Evolutionary conservation across 2,888 invertebrate genomes (phyloP).

Genomic region (Hoplodrina ambigua): DNA sequence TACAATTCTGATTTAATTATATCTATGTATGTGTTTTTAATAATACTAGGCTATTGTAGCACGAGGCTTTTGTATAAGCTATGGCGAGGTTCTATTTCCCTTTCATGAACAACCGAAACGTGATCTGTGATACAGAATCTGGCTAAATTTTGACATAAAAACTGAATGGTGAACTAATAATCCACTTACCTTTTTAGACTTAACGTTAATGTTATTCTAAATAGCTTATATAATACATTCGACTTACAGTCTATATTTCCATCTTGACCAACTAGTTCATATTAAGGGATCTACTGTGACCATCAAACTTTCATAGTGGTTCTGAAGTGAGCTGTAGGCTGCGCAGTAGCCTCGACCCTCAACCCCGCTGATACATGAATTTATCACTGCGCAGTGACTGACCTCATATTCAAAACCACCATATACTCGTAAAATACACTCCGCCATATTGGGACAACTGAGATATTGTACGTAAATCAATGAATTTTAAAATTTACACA

Average conservation of each 20-base stretch:
- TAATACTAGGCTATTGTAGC: constrained; percentile 47
- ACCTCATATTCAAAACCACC: too few species aligned
- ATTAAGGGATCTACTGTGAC: background rate
- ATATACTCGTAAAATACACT: too few species aligned
- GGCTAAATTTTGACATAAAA: constrained; percentile 43
- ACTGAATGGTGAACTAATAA: constrained; percentile 39
- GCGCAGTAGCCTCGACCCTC: too few species aligned
- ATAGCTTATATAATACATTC: constrained; percentile 11
- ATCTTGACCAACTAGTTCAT: constrained; percentile 24
- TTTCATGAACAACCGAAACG: constrained; percentile 45
- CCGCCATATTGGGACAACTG: too few species aligned
- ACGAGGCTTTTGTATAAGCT: constrained; percentile 47
- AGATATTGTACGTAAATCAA: too few species aligned
- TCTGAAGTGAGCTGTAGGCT: too few species aligned
- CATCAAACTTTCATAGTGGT: background rate
- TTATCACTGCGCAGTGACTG: too few species aligned
- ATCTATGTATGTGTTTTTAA: constrained; percentile 42
- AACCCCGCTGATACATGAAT: too few species aligned
- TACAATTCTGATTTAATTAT: constrained; percentile 35
- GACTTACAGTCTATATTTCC: constrained; percentile 12
- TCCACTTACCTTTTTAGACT: constrained; percentile 25
- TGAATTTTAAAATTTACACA: too few species aligned
- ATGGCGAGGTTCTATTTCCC: constrained; percentile 52
- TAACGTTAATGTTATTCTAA: constrained; percentile 17
- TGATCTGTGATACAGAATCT: constrained; percentile 42